phyloP scores from a whole-genome alignment of 2,888 invertebrate genomes.

The Mesorhabditis spiculigera region DNA sequence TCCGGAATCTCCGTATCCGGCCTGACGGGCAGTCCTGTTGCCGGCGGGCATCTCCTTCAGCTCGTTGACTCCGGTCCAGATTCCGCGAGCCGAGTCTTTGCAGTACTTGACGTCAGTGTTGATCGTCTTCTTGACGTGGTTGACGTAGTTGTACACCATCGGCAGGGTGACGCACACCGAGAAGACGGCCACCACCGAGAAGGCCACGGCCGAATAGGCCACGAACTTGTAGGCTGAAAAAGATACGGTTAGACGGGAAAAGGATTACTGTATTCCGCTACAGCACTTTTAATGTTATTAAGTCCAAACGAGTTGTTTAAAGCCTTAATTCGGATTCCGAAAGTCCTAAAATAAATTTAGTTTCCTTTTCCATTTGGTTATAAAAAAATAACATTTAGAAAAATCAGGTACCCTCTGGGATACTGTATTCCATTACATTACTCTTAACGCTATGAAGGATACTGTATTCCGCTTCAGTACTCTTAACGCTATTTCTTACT shows the following conservation, averaged over 20 bases:
- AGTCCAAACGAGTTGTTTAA: too few species aligned
- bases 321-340: too few species aligned
- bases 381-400: too few species aligned
- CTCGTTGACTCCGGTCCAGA: conserved; percentile 28
- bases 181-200: conserved; percentile 3
- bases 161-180: conserved; percentile 6
- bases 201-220: conserved; percentile 5
- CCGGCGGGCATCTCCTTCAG: conserved; percentile 18
- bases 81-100: conserved; percentile 23
- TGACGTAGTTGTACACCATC: conserved; percentile 2
- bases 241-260: neutral
- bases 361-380: too few species aligned
- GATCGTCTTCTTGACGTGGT: conserved; percentile 3
- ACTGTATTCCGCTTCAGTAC: too few species aligned
- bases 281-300: too few species aligned
- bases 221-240: conserved; percentile 6
- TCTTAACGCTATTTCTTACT: too few species aligned
- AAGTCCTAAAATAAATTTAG: too few species aligned
- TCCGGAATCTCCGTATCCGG: conserved; percentile 12
- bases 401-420: too few species aligned
- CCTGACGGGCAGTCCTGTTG: conserved; percentile 23
- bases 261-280: too few species aligned
- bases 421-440: too few species aligned
- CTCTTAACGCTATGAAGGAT: too few species aligned
- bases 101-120: conserved; percentile 6